A percentile compares a stretch with the other conserved stretches of the same genome.
Conservation (phyloP, 2,797 vertebrate genomes). For the Falco rusticolus region DNA sequence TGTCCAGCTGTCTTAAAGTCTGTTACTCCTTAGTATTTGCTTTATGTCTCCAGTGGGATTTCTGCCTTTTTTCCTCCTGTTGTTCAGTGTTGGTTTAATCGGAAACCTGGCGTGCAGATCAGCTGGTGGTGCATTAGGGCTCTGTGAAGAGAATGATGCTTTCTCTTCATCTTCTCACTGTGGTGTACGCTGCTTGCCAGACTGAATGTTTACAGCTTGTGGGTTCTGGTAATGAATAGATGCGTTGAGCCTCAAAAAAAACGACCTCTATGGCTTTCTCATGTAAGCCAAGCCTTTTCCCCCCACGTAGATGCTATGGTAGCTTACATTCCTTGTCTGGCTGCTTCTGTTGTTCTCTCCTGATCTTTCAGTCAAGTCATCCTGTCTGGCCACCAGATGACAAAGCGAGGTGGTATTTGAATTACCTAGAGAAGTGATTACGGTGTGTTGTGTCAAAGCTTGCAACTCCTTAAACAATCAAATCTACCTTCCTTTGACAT, state of each 20-base stretch:
- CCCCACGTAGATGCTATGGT: neutral
- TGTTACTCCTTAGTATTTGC: neutral
- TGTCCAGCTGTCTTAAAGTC: neutral
- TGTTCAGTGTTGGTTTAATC: neutral
- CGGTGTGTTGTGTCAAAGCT: conserved; percentile 13
- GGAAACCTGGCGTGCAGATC: neutral
- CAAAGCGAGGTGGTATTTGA: neutral
- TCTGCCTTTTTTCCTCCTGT: neutral
- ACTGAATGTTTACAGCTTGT: neutral
- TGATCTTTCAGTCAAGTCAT: neutral
- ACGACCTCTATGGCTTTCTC: neutral
- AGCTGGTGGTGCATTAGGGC: neutral
- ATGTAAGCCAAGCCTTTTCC: neutral
- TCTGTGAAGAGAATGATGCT: neutral
- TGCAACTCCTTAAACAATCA: neutral
- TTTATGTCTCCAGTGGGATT: neutral
- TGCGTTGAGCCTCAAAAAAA: neutral
- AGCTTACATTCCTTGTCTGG: neutral
- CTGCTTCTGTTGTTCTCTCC: neutral
- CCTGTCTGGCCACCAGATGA: neutral
- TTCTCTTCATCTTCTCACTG: neutral
- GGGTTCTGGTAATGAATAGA: neutral
- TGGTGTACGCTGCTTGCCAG: neutral
- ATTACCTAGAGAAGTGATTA: neutral
- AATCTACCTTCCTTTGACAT: neutral